A percentile compares a stretch with the other conserved stretches of the same genome.
phyloP scores from a whole-genome alignment of 2,797 vertebrate genomes.

The Garrulus glandarius region DNA sequence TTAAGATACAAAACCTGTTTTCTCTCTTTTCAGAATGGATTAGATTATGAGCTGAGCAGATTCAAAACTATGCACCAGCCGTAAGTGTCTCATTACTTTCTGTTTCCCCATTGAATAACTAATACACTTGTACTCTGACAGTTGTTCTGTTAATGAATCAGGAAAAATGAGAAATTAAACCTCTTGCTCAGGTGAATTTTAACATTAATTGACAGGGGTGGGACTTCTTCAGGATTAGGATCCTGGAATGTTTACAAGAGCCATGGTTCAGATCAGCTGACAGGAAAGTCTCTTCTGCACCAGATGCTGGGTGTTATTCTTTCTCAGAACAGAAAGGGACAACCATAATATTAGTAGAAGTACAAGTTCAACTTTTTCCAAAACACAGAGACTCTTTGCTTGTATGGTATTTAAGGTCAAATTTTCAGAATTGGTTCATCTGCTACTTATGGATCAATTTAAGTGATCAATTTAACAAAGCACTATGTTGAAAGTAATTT shows the following conservation, averaged over 20 bases:
- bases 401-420: not conserved
- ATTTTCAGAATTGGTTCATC: not conserved
- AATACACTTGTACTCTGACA: not conserved
- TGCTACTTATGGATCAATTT: not conserved
- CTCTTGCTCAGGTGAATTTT: not conserved
- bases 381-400: not conserved
- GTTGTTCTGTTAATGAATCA: not conserved
- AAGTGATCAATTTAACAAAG: not conserved
- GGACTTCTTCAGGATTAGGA: not conserved
- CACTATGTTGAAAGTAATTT: not conserved
- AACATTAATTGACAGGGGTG: not conserved
- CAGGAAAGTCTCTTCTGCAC: not conserved
- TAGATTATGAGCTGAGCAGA: slow-evolving; percentile 77
- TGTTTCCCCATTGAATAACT: not conserved
- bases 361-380: not conserved
- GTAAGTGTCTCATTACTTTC: slow-evolving; percentile 76
- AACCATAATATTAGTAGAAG: not conserved
- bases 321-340: not conserved
- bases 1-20: not conserved
- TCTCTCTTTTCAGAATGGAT: slow-evolving; percentile 75
- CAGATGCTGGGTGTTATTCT: not conserved
- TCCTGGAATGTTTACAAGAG: not conserved
- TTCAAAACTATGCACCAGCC: slow-evolving; percentile 81
- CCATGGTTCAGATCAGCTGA: not conserved
- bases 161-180: not conserved